phyloP scores from a whole-genome alignment of 2,888 invertebrate species.

The Perizoma flavofasciatum region DNA sequence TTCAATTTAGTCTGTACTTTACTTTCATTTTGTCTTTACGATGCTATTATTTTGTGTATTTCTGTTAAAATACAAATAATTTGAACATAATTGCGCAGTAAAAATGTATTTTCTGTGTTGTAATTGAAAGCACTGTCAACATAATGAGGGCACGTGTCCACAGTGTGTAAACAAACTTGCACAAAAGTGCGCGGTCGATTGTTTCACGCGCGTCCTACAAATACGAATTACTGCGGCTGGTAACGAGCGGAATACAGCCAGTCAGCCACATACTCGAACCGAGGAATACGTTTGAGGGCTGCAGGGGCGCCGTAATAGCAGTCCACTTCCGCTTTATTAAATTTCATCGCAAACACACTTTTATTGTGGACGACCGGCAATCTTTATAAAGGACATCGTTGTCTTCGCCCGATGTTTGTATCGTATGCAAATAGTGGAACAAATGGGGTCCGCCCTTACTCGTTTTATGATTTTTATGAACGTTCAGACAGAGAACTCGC shows the following conservation, averaged over 20 bases:
- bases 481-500: constrained; percentile 47
- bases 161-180: constrained; percentile 23
- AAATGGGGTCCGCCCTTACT: constrained; percentile 68
- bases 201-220: constrained; percentile 21
- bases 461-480: constrained; percentile 75
- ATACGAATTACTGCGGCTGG: constrained; percentile 17
- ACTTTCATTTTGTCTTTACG: constrained; percentile 36
- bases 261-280: constrained; percentile 25
- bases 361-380: constrained; percentile 76
- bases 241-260: constrained; percentile 25
- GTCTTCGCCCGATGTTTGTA: constrained; percentile 70
- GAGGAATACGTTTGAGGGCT: constrained; percentile 43
- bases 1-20: constrained; percentile 39
- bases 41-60: constrained; percentile 31
- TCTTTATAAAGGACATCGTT: constrained; percentile 71
- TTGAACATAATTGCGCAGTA: constrained; percentile 20
- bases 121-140: constrained; percentile 21
- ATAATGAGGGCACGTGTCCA: constrained; percentile 21
- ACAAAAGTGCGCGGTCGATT: constrained; percentile 23
- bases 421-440: constrained; percentile 79
- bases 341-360: constrained; percentile 83
- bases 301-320: constrained; percentile 68
- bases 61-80: constrained; percentile 23
- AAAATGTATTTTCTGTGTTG: constrained; percentile 13
- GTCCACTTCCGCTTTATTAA: constrained; percentile 83